Base-by-base conservation (phyloP, 2,888 invertebrate genomes). In the Euclidia mi region DNA sequence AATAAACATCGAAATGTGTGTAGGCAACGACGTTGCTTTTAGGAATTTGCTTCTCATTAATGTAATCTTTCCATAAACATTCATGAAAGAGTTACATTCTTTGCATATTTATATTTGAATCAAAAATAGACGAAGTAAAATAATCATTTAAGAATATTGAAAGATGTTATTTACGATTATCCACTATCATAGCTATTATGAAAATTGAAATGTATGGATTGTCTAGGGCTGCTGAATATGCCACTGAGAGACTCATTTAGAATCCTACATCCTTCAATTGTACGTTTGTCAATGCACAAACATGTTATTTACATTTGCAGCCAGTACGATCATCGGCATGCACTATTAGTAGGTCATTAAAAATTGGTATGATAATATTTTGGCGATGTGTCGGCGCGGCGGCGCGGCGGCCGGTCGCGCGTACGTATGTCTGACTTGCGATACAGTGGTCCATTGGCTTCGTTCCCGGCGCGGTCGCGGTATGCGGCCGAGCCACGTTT, bases 401-500 rank as follows among this genome's bases (percentile, higher is more conserved):
- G 37, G 74, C 6, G 20, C 20, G 20, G 20, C 20, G 37, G 38
- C 17, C 43, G 11, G 52, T 40, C 71, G 65, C 32, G 58, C 31
- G 37, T 14, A 29, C 70, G 76, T 66, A 72, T 76, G 83, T 82
- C 71, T 78, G 79, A 74, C 84, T 71, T 75, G 81, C 78, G 66
- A 79, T 83, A 79, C 70, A 75, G 81, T 83, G 79, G 84, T 82
- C 85, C 87, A 87, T 91, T 92, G 92, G 92, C 92, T 85, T 78
- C 71, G 89, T 89, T 92, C 92, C 92, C 91, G 84, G 67, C 61
- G 69, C 68, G 80, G 78, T 64, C 71, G 79, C 71, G 89, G 89
- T 88, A 87, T 91, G 90, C 90, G 89, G 84, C 79, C 84, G 77
- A 75, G 82, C 85, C 80, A 84, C 87, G 86, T 90, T 90, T 88